Evolutionary conservation across 2,797 vertebrate species (phyloP), one percentile per base, ranked within the genome.

Genomic region (Siniperca scherzeri): DNA sequence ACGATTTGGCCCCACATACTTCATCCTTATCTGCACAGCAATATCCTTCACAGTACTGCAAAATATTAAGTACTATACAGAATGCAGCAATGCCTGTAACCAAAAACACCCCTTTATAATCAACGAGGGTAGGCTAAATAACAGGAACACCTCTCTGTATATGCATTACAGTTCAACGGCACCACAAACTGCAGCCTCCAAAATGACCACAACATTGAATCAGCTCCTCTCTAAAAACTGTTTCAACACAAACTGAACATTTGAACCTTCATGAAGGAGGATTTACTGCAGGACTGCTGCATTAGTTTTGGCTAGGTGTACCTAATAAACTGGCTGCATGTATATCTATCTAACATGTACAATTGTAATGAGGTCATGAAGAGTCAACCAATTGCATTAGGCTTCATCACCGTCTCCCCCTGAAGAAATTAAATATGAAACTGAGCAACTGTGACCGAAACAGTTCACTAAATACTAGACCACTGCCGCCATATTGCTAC

Each of bases 1-100:
- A 62, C 46, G 27, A 30, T 27, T 8, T 50, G 56, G 68, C 69
- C 68, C 68, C 36, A 65, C 52, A 65, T 80, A 13, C 60, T 27
- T 60, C 22, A 4, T 21, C 17, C 57, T 52, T 56, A 83, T 80
- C 83, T 38, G 10, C 33, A 50, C 38, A 21, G 22, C 1, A 1
- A 17, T 21, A 14, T 68, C 11, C 5, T n/a, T 27, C 9, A 68
- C 3, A 50, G 27, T 36, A 46, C 10, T 55, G 56, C 55, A 17
- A 44, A 52, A 71, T 9, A 66, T 1, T 3, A 3, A 33, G 7
- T 2, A 0, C 3, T 42, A 0, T 1, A 4, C 14, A 56, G 16
- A 42, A 55, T 12, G 2, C 33, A 53, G 40, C 22, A 38, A 30
- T 1, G 1, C 8, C 11, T 27, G 40, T 11, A 5, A 53, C 25